Conservation (phyloP, 2,797 vertebrate genomes). For the Pempheris klunzingeri region DNA sequence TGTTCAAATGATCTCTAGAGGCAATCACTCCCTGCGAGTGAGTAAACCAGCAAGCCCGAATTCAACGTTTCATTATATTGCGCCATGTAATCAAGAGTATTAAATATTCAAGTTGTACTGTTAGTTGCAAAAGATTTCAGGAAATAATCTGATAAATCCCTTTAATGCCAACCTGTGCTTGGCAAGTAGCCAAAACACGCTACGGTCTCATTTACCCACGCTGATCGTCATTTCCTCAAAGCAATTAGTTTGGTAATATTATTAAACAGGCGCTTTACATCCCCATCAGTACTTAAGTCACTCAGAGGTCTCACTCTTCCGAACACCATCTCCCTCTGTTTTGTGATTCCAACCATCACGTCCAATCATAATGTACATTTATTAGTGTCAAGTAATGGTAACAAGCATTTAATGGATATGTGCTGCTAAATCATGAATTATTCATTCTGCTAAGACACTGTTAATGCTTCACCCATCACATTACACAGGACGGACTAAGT, state of each 20-base stretch:
- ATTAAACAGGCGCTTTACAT: conserved; percentile 48
- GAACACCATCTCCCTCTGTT: conserved; percentile 17
- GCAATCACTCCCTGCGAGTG: conserved; percentile 57
- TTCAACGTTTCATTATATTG: conserved; percentile 52
- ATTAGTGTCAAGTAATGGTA: conserved; percentile 69
- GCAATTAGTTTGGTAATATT: conserved; percentile 45
- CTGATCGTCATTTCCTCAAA: conserved; percentile 51
- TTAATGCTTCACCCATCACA: conserved; percentile 57
- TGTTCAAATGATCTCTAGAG: conserved; percentile 69
- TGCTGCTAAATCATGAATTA: conserved; percentile 68
- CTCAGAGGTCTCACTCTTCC: conserved; percentile 20
- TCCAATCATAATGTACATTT: conserved; percentile 61
- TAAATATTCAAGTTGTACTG: conserved; percentile 46
- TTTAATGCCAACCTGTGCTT: conserved; percentile 36
- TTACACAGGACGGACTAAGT: conserved; percentile 46
- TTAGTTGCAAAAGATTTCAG: conserved; percentile 38
- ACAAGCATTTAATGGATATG: conserved; percentile 69
- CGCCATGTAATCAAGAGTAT: conserved; percentile 47
- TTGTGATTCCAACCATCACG: conserved; percentile 47
- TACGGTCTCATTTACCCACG: conserved; percentile 27
- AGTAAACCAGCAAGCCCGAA: conserved; percentile 41
- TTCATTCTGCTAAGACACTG: conserved; percentile 56
- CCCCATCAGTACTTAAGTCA: conserved; percentile 43
- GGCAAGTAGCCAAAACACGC: conserved; percentile 31
- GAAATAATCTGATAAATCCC: conserved; percentile 38